These are phyloP conservation scores for Nymphalis io DNA, from an alignment of 1,140 invertebrate genomes.

Conservation along the genomic window DNA sequence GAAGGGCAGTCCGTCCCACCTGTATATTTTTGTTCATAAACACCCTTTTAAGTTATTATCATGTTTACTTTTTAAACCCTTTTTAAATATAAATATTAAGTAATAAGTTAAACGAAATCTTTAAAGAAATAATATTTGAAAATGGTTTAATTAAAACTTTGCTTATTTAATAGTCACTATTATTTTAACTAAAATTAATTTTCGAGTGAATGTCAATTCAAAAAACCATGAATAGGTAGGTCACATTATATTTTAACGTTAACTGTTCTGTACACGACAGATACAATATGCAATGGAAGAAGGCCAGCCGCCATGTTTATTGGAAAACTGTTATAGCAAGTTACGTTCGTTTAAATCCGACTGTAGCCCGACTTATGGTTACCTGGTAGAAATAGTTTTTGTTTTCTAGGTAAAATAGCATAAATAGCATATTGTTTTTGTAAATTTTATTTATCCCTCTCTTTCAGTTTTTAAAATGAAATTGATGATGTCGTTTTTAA, in stretches of 20 bases:
- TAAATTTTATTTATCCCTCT: too few relatives aligned
- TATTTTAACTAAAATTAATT: not conserved
- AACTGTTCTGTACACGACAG: conserved; percentile 18
- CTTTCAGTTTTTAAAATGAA: too few relatives aligned
- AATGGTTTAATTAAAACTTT: not conserved
- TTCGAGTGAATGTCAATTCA: not conserved
- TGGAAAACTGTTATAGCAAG: conserved; percentile 15
- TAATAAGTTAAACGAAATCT: not conserved
- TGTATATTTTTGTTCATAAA: conserved; percentile 22
- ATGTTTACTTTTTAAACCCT: too few relatives aligned
- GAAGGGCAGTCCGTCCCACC: conserved; percentile 83
- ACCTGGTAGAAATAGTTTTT: conserved; percentile 35
- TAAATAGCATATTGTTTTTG: too few relatives aligned
- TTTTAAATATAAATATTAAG: too few relatives aligned
- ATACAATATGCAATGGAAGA: conserved; percentile 18
- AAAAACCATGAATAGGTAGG: conserved; percentile 5
- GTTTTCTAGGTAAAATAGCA: conserved; percentile 25
- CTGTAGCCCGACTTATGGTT: conserved; percentile 17
- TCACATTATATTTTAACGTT: not conserved
- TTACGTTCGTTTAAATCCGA: conserved; percentile 17
- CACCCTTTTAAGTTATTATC: not conserved
- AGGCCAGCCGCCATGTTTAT: conserved; percentile 15
- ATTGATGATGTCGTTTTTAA: too few relatives aligned
- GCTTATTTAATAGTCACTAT: not conserved
- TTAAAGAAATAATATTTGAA: too few relatives aligned